These are phyloP conservation scores for Allygus modestus DNA, from an alignment of 2,888 invertebrate genomes.

Conservation along the genomic window DNA sequence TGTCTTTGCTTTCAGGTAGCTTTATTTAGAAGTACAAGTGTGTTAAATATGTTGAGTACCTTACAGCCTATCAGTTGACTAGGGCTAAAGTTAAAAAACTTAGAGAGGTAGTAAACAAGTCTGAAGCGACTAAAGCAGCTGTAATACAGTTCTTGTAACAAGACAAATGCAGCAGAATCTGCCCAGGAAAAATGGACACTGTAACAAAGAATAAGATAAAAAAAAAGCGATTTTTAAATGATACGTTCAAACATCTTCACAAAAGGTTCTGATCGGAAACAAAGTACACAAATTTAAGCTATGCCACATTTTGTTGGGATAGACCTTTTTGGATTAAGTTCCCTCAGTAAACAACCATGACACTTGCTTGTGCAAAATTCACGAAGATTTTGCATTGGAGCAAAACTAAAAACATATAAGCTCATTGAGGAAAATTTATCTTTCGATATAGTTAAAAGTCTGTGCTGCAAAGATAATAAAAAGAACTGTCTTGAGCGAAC, in stretches of 20 bases:
- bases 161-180: constrained; percentile 52
- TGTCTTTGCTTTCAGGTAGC: constrained; percentile 16
- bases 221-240: constrained; percentile 58
- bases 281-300: constrained; percentile 33
- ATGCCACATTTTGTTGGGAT: constrained; percentile 39
- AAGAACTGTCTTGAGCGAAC: constrained; percentile 56
- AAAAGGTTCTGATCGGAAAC: constrained; percentile 12
- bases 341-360: constrained; percentile 29
- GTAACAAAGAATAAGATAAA: constrained; percentile 52
- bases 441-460: constrained; percentile 15
- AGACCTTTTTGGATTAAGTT: constrained; percentile 60
- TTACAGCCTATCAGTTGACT: not conserved
- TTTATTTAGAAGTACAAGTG: constrained; percentile 38
- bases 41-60: constrained; percentile 45
- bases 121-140: constrained; percentile 6
- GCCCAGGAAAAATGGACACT: constrained; percentile 52
- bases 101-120: constrained; percentile 28
- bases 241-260: constrained; percentile 14
- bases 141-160: constrained; percentile 32
- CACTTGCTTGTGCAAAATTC: constrained; percentile 57
- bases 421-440: constrained; percentile 22
- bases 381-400: constrained; percentile 24
- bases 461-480: constrained; percentile 53
- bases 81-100: constrained; percentile 40
- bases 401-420: constrained; percentile 39